Percentiles rank a stretch among this genome's conserved stretches.
These are phyloP conservation scores for Penaeus indicus DNA, from an alignment of 1,140 invertebrate species.

Conservation along the genomic window DNA sequence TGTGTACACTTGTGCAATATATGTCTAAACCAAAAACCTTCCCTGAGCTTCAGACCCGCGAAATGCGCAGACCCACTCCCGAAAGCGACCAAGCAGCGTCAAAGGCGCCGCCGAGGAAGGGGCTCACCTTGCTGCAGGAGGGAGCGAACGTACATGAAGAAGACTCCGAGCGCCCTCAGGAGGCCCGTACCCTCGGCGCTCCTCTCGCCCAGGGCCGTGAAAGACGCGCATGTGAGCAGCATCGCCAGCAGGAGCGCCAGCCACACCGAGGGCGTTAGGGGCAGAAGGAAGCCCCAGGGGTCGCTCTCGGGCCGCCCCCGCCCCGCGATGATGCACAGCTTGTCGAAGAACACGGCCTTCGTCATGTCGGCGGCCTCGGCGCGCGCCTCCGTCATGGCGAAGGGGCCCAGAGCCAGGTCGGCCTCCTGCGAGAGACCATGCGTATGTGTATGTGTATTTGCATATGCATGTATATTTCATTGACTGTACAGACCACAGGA, in stretches of 20 bases:
- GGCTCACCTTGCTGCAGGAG: no score
- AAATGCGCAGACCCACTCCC: no score
- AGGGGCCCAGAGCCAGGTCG: conserved; percentile 37
- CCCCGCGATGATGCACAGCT: not conserved
- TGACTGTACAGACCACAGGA: no score
- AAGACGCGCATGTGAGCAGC: not conserved
- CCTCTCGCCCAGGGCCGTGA: not conserved
- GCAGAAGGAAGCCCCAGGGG: conserved; percentile 33
- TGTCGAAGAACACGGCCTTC: not conserved
- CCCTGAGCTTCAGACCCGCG: no score
- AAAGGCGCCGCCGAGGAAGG: no score
- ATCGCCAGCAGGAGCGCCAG: not conserved
- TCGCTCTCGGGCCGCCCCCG: conserved; percentile 21
- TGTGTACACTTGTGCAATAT: no score
- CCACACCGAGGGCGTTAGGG: conserved; percentile 33
- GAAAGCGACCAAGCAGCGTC: no score
- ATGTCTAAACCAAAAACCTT: no score
- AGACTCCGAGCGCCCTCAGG: not conserved
- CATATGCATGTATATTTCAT: no score
- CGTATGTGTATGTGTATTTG: no score
- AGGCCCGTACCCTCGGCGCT: not conserved
- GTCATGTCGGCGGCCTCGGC: not conserved
- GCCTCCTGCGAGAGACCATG: conserved; percentile 10
- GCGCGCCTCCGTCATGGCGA: not conserved
- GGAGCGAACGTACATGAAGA: no score